Conservation (phyloP, 2,888 invertebrate species). For the Pycnomerus fuliginosus region DNA sequence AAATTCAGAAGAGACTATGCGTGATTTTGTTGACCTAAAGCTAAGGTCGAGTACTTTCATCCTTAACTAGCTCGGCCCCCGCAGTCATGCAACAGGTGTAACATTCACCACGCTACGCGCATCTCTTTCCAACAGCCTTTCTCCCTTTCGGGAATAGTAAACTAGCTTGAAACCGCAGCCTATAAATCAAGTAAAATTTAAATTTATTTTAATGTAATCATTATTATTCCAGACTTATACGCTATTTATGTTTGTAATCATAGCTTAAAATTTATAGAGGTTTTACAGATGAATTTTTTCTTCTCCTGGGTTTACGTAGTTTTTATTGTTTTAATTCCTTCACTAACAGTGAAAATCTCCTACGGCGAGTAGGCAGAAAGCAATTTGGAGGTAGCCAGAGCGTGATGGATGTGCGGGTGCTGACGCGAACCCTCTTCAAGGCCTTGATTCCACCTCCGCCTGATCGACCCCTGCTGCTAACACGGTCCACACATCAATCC, state of each 20-base stretch:
- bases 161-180: no score
- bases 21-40: constrained; percentile 42
- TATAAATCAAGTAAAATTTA: no score
- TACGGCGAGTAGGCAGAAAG: constrained; percentile 12
- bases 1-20: constrained; percentile 36
- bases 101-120: constrained; percentile 26
- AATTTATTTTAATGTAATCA: no score
- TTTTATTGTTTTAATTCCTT: no score
- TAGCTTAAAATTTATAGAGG: no score
- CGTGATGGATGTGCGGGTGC: constrained; percentile 42
- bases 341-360: no score
- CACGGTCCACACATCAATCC: constrained; percentile 37
- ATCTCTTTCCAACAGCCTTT: constrained; percentile 6
- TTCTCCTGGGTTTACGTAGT: no score
- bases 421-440: constrained; percentile 36
- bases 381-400: constrained; percentile 21
- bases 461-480: constrained; percentile 33
- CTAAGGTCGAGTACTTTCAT: constrained; percentile 32
- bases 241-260: no score
- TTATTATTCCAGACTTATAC: no score
- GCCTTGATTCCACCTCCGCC: constrained; percentile 28
- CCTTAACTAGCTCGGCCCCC: constrained; percentile 36
- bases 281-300: no score
- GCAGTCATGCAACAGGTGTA: constrained; percentile 42
- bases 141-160: no score